Evolutionary conservation across 37 sponge, comb jelly and placozoan genomes (phyloP).

Genomic region (Haliclona indistincta): DNA sequence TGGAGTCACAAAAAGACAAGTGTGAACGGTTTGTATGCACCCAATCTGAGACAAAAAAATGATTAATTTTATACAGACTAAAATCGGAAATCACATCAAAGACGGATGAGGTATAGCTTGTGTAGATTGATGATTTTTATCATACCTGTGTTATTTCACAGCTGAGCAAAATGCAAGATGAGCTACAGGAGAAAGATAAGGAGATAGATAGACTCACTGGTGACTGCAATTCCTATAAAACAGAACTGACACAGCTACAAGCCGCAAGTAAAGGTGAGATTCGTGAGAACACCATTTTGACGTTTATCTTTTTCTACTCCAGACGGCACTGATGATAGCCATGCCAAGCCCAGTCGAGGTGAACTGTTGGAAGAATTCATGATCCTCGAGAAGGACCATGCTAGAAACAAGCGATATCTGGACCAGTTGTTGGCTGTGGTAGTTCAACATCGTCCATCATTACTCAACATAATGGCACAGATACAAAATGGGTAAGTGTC

Average conservation of each 20-base stretch:
- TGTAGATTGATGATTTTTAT: neutral
- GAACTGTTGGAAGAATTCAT: conserved; percentile 44
- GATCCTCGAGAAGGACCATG: conserved; percentile 29
- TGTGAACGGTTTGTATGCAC: conserved; percentile 11
- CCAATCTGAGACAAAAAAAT: neutral
- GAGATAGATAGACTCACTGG: conserved; percentile 11
- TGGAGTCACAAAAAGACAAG: conserved; percentile 28
- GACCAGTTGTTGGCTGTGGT: conserved; percentile 68
- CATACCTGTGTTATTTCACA: neutral
- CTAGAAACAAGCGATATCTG: conserved; percentile 58
- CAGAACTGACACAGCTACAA: neutral
- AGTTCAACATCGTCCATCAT: conserved; percentile 60
- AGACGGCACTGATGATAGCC: neutral
- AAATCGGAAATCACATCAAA: too few relatives aligned
- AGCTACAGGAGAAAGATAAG: conserved; percentile 21
- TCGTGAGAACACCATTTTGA: neutral
- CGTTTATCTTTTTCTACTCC: neutral
- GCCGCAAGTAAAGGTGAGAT: neutral
- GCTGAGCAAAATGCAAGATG: neutral
- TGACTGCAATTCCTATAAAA: neutral
- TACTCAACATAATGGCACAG: conserved; percentile 58
- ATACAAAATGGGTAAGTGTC: too few relatives aligned
- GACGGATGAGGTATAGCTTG: too few relatives aligned
- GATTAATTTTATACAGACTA: neutral
- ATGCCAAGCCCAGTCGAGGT: conserved; percentile 9